These are phyloP conservation scores for Chlorospingus flavigularis DNA, from an alignment of 2,797 vertebrate genomes.

Conservation along the genomic window DNA sequence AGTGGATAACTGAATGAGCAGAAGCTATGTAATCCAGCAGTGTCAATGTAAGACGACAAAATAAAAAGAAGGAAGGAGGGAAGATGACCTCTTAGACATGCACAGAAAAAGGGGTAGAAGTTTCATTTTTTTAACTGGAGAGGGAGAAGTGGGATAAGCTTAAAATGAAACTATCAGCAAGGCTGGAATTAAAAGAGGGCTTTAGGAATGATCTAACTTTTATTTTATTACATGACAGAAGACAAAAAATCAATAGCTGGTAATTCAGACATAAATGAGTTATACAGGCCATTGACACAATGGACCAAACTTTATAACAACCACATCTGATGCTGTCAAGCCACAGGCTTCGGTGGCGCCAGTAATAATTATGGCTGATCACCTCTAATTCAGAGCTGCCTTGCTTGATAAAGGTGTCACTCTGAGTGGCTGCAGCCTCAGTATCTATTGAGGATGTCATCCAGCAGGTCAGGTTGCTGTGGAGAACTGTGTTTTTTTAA, in stretches of 20 bases:
- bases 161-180: constrained; percentile 44
- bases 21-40: neutral
- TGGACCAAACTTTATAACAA: constrained; percentile 78
- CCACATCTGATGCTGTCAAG: constrained; percentile 79
- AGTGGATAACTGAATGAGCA: neutral
- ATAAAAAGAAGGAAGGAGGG: neutral
- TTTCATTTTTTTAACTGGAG: neutral
- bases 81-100: neutral
- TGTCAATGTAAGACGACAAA: neutral
- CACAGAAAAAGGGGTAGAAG: neutral
- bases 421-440: constrained; percentile 63
- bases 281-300: constrained; percentile 80
- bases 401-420: constrained; percentile 79
- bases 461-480: constrained; percentile 38
- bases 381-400: constrained; percentile 81
- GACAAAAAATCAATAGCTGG: constrained; percentile 78
- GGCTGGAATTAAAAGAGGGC: constrained; percentile 63
- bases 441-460: constrained; percentile 68
- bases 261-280: constrained; percentile 78
- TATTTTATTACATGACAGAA: constrained; percentile 77
- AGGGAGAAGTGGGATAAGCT: neutral
- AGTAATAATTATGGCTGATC: constrained; percentile 81
- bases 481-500: neutral
- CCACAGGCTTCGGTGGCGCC: constrained; percentile 77
- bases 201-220: constrained; percentile 68